Evolutionary conservation across 2,797 vertebrate genomes (phyloP).

Genomic region (Catharus ustulatus): DNA sequence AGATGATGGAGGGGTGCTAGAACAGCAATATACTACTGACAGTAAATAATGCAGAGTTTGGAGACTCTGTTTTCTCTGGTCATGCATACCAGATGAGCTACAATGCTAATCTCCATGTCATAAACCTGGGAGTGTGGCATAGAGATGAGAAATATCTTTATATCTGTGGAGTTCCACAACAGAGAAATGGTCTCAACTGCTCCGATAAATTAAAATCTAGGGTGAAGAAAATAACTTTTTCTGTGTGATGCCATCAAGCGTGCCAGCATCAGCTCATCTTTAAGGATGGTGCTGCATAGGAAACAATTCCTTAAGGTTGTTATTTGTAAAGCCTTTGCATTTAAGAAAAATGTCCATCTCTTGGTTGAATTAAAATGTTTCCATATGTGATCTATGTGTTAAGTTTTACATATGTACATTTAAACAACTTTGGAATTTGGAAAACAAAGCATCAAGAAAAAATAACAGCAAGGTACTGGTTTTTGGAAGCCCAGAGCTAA

Average conservation of each 20-base stretch:
- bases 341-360: not conserved
- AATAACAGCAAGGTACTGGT: not conserved
- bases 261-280: not conserved
- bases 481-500: not conserved
- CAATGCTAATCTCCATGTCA: not conserved
- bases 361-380: not conserved
- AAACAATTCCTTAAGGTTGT: not conserved
- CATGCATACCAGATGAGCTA: not conserved
- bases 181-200: not conserved
- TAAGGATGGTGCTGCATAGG: not conserved
- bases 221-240: not conserved
- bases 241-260: not conserved
- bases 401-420: not conserved
- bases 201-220: not conserved
- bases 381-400: not conserved
- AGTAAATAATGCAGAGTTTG: not conserved
- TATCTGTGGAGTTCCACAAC: not conserved
- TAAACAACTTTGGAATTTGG: not conserved
- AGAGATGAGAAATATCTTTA: not conserved
- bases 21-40: not conserved
- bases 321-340: not conserved
- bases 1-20: not conserved
- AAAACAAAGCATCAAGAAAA: not conserved
- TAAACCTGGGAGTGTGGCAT: not conserved
- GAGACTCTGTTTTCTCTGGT: not conserved